These are phyloP conservation scores for Aleiodes alternator DNA, from an alignment of 2,888 invertebrate genomes.

Conservation along the genomic window DNA sequence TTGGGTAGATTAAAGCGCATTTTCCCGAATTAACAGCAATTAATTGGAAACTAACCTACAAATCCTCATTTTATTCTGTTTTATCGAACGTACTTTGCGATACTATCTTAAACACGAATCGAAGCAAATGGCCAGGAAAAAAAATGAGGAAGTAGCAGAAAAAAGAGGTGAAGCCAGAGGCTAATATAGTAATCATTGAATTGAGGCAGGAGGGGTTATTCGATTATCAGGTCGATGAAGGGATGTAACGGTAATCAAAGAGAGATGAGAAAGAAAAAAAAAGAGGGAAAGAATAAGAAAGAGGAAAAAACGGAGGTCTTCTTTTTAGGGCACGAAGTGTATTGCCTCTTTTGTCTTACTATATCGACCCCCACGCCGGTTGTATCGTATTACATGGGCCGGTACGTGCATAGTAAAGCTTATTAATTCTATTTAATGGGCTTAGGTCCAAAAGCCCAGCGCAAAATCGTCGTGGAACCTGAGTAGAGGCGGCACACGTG, in stretches of 20 bases:
- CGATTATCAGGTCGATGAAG: constrained; percentile 28
- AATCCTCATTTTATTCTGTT: too few relatives aligned
- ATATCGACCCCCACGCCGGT: constrained; percentile 47
- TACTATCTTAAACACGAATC: neutral
- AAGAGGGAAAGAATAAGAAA: constrained; percentile 61
- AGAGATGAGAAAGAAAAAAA: constrained; percentile 14
- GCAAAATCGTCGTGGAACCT: constrained; percentile 63
- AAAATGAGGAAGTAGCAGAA: constrained; percentile 12
- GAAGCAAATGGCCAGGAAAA: neutral
- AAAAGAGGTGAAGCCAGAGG: constrained; percentile 32
- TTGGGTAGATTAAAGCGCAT: too few relatives aligned
- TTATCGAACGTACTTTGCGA: too few relatives aligned
- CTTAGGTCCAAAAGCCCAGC: constrained; percentile 64
- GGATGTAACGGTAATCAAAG: constrained; percentile 38
- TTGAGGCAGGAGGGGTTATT: constrained; percentile 40
- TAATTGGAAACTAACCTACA: too few relatives aligned
- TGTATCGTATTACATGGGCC: constrained; percentile 72
- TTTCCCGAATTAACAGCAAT: too few relatives aligned
- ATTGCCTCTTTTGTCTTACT: constrained; percentile 15
- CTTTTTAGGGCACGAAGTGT: neutral
- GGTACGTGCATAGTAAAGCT: constrained; percentile 72
- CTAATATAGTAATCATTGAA: constrained; percentile 36
- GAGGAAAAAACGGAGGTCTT: neutral
- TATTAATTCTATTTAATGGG: constrained; percentile 73
- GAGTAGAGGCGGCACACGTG: constrained; percentile 53